A percentile compares a stretch with the other conserved stretches of the same genome.
Conservation (phyloP, 2,888 invertebrate species). For the Alsophila aescularia region DNA sequence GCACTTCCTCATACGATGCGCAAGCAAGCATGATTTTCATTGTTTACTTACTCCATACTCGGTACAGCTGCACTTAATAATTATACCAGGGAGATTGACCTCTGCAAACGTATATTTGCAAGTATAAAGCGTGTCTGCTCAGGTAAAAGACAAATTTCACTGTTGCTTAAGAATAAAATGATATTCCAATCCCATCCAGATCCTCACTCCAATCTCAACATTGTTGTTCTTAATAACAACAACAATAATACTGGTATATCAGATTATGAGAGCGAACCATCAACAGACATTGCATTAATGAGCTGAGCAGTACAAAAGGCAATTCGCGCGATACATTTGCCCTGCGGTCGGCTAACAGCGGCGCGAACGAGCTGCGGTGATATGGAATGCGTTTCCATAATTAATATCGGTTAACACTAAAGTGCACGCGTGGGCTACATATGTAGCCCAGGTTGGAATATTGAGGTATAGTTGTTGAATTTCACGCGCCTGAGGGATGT, state of each 20-base stretch:
- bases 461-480: too few species aligned
- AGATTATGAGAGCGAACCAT: constrained; percentile 25
- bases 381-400: constrained; percentile 37
- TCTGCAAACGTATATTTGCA: not conserved
- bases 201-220: constrained; percentile 19
- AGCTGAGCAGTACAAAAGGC: constrained; percentile 31
- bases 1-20: too few species aligned
- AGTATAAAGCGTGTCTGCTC: too few species aligned
- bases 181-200: not conserved
- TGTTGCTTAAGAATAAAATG: too few species aligned
- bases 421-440: too few species aligned
- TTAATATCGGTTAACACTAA: constrained; percentile 40
- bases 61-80: not conserved
- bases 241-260: not conserved
- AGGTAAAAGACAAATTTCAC: too few species aligned
- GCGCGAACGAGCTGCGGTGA: constrained; percentile 25
- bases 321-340: constrained; percentile 33
- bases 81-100: not conserved
- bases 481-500: too few species aligned
- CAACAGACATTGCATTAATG: constrained; percentile 31
- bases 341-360: constrained; percentile 32
- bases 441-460: too few species aligned
- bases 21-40: too few species aligned
- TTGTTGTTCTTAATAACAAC: constrained; percentile 20
- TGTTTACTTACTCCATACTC: not conserved